phyloP scores from a whole-genome alignment of 2,888 invertebrate genomes.

The Prostheceraeus crozeri region DNA sequence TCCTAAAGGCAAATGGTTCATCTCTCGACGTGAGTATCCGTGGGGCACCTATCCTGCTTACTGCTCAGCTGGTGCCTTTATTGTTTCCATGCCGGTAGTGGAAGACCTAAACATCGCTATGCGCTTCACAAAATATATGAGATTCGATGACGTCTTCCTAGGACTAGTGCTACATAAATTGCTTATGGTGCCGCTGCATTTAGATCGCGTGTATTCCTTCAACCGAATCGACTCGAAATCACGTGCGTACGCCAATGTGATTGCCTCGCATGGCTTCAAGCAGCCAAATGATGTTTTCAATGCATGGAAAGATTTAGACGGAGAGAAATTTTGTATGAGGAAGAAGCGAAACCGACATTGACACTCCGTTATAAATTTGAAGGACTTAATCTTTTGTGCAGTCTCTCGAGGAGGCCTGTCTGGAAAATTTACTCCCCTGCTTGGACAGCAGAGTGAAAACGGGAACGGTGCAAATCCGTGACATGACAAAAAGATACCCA shows the following conservation, averaged over 20 bases:
- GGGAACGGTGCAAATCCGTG: too few relatives aligned
- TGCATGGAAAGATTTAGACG: constrained; percentile 25
- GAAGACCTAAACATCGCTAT: constrained; percentile 70
- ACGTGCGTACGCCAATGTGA: constrained; percentile 1
- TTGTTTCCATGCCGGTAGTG: constrained; percentile 68
- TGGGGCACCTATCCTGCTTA: constrained; percentile 82
- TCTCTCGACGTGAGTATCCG: constrained; percentile 74
- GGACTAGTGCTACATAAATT: constrained; percentile 76
- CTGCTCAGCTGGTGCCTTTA: constrained; percentile 76
- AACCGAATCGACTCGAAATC: constrained; percentile 25
- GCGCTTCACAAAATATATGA: constrained; percentile 72
- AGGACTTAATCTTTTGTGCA: too few relatives aligned
- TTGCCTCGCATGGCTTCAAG: constrained; percentile 34
- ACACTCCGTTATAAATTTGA: too few relatives aligned
- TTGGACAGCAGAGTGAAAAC: too few relatives aligned
- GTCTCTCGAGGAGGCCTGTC: too few relatives aligned
- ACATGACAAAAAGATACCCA: too few relatives aligned
- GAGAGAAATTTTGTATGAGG: constrained; percentile 26
- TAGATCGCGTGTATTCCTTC: constrained; percentile 29
- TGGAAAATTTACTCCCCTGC: too few relatives aligned
- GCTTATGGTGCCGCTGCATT: constrained; percentile 67
- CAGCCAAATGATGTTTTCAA: constrained; percentile 8
- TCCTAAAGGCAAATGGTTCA: constrained; percentile 72
- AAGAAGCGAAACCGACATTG: too few relatives aligned
- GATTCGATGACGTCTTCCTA: constrained; percentile 81